A percentile compares a stretch with the other conserved stretches of the same genome.
phyloP scores from a whole-genome alignment of 2,797 vertebrate species.

The Delichon dasypus region DNA sequence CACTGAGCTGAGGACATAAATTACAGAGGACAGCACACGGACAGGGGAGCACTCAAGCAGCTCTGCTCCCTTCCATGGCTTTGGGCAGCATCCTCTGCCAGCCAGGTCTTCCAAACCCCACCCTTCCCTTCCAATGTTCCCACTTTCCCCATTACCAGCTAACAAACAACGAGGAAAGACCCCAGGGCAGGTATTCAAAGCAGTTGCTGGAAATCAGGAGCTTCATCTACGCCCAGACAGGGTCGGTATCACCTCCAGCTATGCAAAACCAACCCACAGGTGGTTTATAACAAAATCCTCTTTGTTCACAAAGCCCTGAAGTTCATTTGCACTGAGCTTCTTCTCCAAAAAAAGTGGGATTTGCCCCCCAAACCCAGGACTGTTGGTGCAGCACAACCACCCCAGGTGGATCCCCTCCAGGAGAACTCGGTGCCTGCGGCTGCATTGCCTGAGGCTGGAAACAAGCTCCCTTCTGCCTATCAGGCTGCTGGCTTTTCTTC shows the following conservation, averaged over 20 bases:
- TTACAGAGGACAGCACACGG: background rate
- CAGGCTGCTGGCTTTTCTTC: background rate
- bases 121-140: background rate
- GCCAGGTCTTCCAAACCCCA: background rate
- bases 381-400: background rate
- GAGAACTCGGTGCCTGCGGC: background rate
- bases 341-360: background rate
- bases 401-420: background rate
- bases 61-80: background rate
- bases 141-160: background rate
- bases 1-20: background rate
- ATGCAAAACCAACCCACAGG: background rate
- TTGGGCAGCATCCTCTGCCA: background rate
- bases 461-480: background rate
- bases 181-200: background rate
- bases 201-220: background rate
- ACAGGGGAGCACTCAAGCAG: background rate
- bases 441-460: background rate
- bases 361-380: background rate
- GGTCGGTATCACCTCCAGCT: background rate
- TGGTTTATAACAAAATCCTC: background rate
- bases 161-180: fast-evolving
- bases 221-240: background rate
- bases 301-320: background rate
- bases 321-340: background rate